Percentiles rank a stretch among this genome's conserved stretches.
Conservation (phyloP, 2,113 vertebrate species). For the Piprites chloris region DNA sequence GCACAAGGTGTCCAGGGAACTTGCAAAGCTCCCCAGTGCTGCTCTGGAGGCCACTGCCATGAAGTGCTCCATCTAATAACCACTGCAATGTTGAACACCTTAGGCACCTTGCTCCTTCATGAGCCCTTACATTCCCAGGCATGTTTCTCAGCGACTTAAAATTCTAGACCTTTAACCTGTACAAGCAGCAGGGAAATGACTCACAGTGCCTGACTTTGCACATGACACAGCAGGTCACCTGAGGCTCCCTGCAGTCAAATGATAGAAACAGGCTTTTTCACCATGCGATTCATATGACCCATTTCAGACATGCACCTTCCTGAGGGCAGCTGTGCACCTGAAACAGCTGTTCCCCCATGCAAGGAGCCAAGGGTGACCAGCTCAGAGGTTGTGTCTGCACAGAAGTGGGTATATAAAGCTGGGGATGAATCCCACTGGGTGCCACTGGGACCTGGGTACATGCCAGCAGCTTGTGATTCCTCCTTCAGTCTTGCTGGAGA, state of each 20-base stretch:
- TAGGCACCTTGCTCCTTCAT: neutral
- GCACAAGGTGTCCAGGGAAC: neutral
- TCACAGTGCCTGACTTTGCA: rapidly evolving
- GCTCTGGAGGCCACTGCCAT: neutral
- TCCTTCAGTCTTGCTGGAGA: neutral
- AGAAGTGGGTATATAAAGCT: neutral
- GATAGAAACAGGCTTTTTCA: neutral
- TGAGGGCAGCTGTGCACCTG: neutral
- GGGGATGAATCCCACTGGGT: neutral
- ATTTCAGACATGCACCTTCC: neutral
- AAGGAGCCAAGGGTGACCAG: neutral
- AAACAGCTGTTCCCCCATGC: neutral
- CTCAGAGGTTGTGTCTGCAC: neutral
- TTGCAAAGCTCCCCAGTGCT: neutral
- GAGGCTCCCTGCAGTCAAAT: neutral
- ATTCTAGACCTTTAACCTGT: neutral
- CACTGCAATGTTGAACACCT: neutral
- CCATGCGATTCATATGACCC: neutral
- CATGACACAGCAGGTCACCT: neutral
- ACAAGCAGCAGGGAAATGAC: neutral
- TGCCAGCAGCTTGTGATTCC: neutral
- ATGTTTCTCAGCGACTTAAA: neutral
- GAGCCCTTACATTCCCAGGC: neutral
- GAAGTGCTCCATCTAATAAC: neutral
- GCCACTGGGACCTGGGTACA: neutral